Evolutionary conservation across 2,888 invertebrate genomes (phyloP), one percentile per base, ranked within the genome.

Genomic region (Dyspetes luteomarginatus): DNA sequence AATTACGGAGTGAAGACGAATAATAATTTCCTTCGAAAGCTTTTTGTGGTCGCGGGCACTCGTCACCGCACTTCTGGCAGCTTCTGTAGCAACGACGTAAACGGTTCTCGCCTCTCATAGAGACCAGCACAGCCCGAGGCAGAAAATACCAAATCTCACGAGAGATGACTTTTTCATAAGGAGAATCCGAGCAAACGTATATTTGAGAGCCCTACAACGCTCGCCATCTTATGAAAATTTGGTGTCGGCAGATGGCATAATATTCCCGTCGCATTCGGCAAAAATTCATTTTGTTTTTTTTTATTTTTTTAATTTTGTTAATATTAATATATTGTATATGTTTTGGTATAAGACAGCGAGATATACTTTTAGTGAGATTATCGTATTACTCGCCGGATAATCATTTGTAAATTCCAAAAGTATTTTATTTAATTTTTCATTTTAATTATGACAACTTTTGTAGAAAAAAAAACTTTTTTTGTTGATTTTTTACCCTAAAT

Each of bases 161-260:
- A 73, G 0, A 7, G 55, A 69, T 64, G 60, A 78, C 62, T 74
- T 74, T 74, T 78, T 78, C 68, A 64, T 78, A 74, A 78, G 74
- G 41, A 64, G 62, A 43, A 9, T 1, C 74, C 7, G 17, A 68
- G 24, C 52, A 74, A 73, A 78, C 74, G 78, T 73, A 78, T 78
- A 78, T 78, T 69, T 78, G 48, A 78, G 62, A 68, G 62, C 55
- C 68, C 69, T 62, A 69, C 45, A 77, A 68, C 78, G 68, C 48
- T 68, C 69, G 5, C 41, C 45, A n/a, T 64, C 45, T 78, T 74
- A 78, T 78, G 68, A 78, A 78, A 78, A 78, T 78, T 78, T 48
- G 55, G 50, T 30, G 36, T 45, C 67, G 28, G 12, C 74, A 69
- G 64, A 69, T 74, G 74, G 78, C 68, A 69, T 68, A 68, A 74